These are phyloP conservation scores for Drosophila pruinosa DNA, from an alignment of 1,140 invertebrate species.

Conservation along the genomic window DNA sequence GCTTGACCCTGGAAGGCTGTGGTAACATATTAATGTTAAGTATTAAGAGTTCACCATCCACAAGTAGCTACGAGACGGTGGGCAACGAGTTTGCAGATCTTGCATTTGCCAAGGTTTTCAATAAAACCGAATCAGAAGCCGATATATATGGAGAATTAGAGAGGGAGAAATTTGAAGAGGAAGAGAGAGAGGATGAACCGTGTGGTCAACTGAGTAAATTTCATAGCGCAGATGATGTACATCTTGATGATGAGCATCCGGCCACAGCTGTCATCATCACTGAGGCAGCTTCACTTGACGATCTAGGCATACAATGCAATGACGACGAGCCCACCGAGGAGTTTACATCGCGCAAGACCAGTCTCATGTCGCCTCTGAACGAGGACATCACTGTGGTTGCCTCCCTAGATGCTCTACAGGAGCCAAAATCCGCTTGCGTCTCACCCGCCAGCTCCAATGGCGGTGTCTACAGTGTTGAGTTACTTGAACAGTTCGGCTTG, in stretches of 20 bases:
- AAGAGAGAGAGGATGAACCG: constrained; percentile 12
- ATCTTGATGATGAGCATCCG: constrained; percentile 52
- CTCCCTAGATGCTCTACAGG: constrained; percentile 81
- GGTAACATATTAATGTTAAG: constrained; percentile 65
- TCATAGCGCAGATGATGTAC: constrained; percentile 70
- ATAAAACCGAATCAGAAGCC: constrained; percentile 21
- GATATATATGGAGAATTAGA: constrained; percentile 16
- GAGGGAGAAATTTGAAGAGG: constrained; percentile 22
- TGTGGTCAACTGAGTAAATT: constrained; percentile 55
- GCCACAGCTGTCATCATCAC: constrained; percentile 85
- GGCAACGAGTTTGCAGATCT: constrained; percentile 80
- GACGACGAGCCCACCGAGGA: constrained; percentile 79
- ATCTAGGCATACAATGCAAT: constrained; percentile 52
- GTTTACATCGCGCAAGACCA: constrained; percentile 77
- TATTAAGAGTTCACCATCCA: constrained; percentile 82
- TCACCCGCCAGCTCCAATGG: constrained; percentile 93
- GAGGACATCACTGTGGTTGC: constrained; percentile 78
- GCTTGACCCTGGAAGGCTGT: constrained; percentile 53
- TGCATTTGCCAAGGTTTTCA: constrained; percentile 33
- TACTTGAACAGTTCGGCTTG: constrained; percentile 93
- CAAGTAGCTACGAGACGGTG: constrained; percentile 81
- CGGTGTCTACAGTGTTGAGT: constrained; percentile 92
- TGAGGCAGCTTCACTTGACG: constrained; percentile 84
- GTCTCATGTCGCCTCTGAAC: constrained; percentile 76
- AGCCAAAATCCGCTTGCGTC: constrained; percentile 86